A percentile compares a stretch with the other conserved stretches of the same genome.
These are phyloP conservation scores for Ochropleura leucogaster DNA, from an alignment of 2,888 invertebrate genomes.

Conservation along the genomic window DNA sequence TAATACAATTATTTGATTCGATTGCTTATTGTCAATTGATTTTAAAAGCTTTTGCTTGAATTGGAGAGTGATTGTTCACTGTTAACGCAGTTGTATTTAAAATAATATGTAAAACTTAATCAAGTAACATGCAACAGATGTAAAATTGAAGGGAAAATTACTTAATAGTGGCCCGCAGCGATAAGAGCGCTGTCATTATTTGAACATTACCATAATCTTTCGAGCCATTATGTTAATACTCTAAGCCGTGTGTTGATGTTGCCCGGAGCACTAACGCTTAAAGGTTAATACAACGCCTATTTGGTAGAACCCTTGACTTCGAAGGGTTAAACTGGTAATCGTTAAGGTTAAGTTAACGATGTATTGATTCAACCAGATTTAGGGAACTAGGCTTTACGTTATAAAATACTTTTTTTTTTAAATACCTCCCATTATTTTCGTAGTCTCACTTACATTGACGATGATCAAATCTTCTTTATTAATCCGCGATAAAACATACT, in stretches of 20 bases:
- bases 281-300: slow-evolving; percentile 42
- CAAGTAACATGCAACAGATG: slow-evolving; percentile 40
- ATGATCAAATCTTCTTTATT: neutral
- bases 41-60: too few relatives aligned
- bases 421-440: neutral
- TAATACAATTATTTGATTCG: slow-evolving; percentile 9
- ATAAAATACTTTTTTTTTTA: too few relatives aligned
- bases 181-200: slow-evolving; percentile 54
- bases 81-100: slow-evolving; percentile 8
- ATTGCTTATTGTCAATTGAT: neutral
- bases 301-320: slow-evolving; percentile 30
- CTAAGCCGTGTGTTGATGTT: slow-evolving; percentile 52
- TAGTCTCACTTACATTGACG: neutral
- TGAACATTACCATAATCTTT: slow-evolving; percentile 61
- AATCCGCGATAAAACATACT: neutral
- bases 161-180: slow-evolving; percentile 45
- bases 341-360: slow-evolving; percentile 28
- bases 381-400: neutral
- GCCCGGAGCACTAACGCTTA: slow-evolving; percentile 34
- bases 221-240: slow-evolving; percentile 56
- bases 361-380: slow-evolving; percentile 38
- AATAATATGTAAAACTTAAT: slow-evolving; percentile 17
- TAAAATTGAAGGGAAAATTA: slow-evolving; percentile 49
- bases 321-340: slow-evolving; percentile 28
- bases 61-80: neutral